Percentiles rank a stretch among this genome's conserved stretches.
phyloP scores from a whole-genome alignment of 2,888 invertebrate species.

The Diplazon laetatorius region DNA sequence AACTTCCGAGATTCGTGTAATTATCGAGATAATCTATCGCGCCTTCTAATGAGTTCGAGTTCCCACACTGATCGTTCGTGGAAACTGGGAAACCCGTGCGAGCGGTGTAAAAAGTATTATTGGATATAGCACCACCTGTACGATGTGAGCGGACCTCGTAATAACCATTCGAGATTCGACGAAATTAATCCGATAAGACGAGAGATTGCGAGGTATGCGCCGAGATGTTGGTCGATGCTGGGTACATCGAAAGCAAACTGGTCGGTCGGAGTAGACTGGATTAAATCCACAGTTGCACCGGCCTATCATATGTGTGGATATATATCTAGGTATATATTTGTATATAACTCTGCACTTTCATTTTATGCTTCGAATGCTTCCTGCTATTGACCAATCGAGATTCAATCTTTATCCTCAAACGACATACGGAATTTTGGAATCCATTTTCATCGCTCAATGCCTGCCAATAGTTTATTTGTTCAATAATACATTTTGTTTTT shows the following conservation, averaged over 20 bases:
- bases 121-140: constrained; percentile 53
- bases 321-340: constrained; percentile 24
- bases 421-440: constrained; percentile 25
- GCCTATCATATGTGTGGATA: too few relatives aligned
- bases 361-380: constrained; percentile 32
- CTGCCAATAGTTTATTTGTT: not conserved
- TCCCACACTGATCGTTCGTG: constrained; percentile 59
- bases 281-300: constrained; percentile 29
- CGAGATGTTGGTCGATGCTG: constrained; percentile 50
- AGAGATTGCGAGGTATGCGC: constrained; percentile 55
- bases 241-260: constrained; percentile 55
- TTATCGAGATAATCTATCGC: constrained; percentile 60
- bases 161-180: constrained; percentile 44
- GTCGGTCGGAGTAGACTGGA: constrained; percentile 27
- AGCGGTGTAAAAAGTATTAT: constrained; percentile 40
- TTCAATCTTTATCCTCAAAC: constrained; percentile 7
- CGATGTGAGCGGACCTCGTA: constrained; percentile 4
- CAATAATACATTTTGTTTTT: not conserved
- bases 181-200: constrained; percentile 62
- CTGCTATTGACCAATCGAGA: constrained; percentile 16
- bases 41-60: constrained; percentile 60
- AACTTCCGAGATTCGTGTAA: constrained; percentile 46
- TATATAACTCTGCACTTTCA: constrained; percentile 22
- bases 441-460: constrained; percentile 14
- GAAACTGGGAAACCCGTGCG: constrained; percentile 20